Evolutionary conservation across 2,797 vertebrate genomes (phyloP), one percentile per base, ranked within the genome.

Genomic region (Platalea minor): DNA sequence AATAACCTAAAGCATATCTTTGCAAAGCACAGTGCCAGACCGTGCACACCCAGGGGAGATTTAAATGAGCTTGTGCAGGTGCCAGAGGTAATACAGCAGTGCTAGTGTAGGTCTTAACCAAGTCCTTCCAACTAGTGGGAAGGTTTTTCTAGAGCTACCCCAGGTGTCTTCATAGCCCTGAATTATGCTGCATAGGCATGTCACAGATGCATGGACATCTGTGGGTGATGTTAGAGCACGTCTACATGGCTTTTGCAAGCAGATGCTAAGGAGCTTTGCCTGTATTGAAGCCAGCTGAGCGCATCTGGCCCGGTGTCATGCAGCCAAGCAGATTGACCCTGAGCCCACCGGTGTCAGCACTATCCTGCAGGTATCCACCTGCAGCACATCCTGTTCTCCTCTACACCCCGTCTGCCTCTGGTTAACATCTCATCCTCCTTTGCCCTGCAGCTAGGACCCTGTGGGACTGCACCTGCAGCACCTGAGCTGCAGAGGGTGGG

Each of bases 371-470:
- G 25, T 39, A 59, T 29, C 39, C n/a, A 48, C 39, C 63, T 48
- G 41, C 53, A 50, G 21, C 39, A 45, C 0, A 0, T n/a, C 46
- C 43, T 5, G 0, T 50, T 69, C 53, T 69, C 31, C 61, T 10
- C 10, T 41, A 6, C 2, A 7, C 6, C 33, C 24, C 5, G 7
- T 48, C 28, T 53, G 54, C n/a, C 13, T 63, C 35, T 37, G 54
- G 35, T 10, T 61, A 54, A 28, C 29, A 18, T 23, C 64, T 69
- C 26, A 17, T 54, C 37, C 41, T 59, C 45, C 60, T 86, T 65
- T 2, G 1, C 43, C 31, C 8, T 4, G 7, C 8, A 39, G 53
- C 59, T 46, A 21, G 23, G 39, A 56, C 21, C 29, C 35, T 35
- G 13, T 54, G 43, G 21, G n/a, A 54, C 39, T 43, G 35, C 24